Evolutionary conservation across 2,113 vertebrate genomes (phyloP).

Genomic region (Anarrhichthys ocellatus): DNA sequence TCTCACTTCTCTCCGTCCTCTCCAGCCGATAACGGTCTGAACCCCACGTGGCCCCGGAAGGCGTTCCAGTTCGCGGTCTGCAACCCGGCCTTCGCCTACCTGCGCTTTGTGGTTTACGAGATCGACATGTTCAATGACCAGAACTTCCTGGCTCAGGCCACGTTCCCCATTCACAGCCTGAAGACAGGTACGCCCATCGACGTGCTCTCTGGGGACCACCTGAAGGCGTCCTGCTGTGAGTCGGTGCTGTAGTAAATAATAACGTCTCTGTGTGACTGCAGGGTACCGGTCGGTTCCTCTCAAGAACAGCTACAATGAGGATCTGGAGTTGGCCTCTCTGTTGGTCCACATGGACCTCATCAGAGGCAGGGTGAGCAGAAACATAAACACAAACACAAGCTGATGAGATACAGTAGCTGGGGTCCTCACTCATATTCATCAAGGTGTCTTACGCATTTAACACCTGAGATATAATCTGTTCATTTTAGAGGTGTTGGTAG

Average conservation of each 20-base stretch:
- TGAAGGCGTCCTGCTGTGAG: background rate
- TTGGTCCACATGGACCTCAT: constrained; percentile 91
- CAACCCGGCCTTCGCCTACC: constrained; percentile 94
- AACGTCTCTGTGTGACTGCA: constrained; percentile 57
- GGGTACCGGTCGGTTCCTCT: constrained; percentile 95
- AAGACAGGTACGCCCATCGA: constrained; percentile 87
- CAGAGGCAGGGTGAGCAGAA: constrained; percentile 85
- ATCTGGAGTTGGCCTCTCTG: constrained; percentile 94
- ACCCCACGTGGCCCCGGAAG: constrained; percentile 93
- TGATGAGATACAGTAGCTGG: too few species aligned
- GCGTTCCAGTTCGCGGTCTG: constrained; percentile 90
- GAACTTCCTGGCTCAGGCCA: constrained; percentile 98
- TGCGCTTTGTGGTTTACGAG: constrained; percentile 97
- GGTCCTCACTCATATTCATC: too few species aligned
- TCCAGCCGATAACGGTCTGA: constrained; percentile 95
- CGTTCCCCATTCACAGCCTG: constrained; percentile 92
- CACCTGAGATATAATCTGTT: too few species aligned
- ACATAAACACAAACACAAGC: too few species aligned
- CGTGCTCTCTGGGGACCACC: background rate
- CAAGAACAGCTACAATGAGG: constrained; percentile 98
- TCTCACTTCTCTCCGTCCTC: too few species aligned
- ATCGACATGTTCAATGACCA: constrained; percentile 99
- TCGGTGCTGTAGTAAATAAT: background rate
- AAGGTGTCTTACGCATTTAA: too few species aligned
- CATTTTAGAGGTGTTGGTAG: background rate